These are phyloP conservation scores for Prunella fulvescens DNA, from an alignment of 2,113 vertebrate genomes.

Conservation along the genomic window DNA sequence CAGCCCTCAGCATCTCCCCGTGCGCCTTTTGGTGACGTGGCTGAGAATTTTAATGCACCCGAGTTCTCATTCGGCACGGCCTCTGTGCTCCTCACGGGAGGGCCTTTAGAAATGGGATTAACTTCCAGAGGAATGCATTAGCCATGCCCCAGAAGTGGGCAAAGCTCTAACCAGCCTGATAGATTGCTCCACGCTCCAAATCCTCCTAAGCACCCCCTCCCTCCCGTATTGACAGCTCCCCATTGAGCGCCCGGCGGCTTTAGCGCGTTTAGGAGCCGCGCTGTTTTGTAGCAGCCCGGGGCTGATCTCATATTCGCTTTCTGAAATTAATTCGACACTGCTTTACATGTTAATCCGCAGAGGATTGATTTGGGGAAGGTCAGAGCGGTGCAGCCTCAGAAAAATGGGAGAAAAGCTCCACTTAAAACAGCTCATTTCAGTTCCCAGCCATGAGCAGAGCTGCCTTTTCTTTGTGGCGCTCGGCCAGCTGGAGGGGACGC, in stretches of 20 bases:
- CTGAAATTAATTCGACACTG: conserved; percentile 86
- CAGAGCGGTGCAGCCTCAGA: conserved; percentile 75
- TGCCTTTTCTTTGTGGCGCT: conserved; percentile 75
- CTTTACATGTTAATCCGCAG: conserved; percentile 86
- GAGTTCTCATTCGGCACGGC: conserved; percentile 75
- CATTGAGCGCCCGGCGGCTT: conserved; percentile 78
- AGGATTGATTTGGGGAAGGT: conserved; percentile 82
- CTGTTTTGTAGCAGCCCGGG: conserved; percentile 79
- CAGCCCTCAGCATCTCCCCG: conserved; percentile 19
- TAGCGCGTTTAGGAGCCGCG: conserved; percentile 76
- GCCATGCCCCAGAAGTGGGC: conserved; percentile 70
- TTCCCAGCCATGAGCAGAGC: conserved; percentile 75
- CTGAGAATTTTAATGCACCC: conserved; percentile 83
- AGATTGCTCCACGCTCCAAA: conserved; percentile 80
- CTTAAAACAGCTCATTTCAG: conserved; percentile 79
- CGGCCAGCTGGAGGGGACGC: conserved; percentile 67
- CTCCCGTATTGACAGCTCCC: conserved; percentile 74
- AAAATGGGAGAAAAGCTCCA: conserved; percentile 77
- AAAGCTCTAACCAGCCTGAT: conserved; percentile 71
- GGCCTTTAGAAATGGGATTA: conserved; percentile 88
- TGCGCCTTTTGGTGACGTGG: conserved; percentile 76
- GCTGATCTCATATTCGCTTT: conserved; percentile 83
- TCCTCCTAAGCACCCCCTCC: conserved; percentile 61
- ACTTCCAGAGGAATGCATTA: conserved; percentile 86
- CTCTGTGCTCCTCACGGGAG: conserved; percentile 76